phyloP scores from a whole-genome alignment of 2,113 vertebrate species.

The Calyptommatus sinebrachiatus region DNA sequence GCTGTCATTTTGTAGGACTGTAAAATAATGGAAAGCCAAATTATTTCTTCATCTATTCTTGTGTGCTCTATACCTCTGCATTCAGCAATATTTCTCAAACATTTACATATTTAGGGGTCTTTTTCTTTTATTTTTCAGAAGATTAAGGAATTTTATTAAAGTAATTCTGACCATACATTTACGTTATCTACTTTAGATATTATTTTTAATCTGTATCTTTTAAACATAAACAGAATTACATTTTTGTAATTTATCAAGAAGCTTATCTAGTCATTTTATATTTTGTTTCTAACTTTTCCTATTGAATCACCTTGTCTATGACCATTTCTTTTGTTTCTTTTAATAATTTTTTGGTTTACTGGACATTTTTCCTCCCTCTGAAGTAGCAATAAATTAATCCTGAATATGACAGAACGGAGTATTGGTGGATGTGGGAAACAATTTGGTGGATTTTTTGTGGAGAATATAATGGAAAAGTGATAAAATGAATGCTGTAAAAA shows the following conservation, averaged over 20 bases:
- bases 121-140: no score
- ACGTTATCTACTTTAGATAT: not conserved
- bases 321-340: constrained; percentile 3
- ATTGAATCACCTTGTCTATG: not conserved
- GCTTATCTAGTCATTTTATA: not conserved
- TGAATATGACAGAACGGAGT: not conserved
- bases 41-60: no score
- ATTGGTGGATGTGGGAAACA: not conserved
- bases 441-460: not conserved
- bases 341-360: not conserved
- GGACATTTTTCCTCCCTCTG: not conserved
- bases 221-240: not conserved
- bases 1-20: no score
- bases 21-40: no score
- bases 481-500: constrained; percentile 8
- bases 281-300: not conserved
- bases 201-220: not conserved
- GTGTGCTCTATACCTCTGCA: no score
- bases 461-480: constrained; percentile 2
- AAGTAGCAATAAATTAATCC: fast-evolving
- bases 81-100: no score
- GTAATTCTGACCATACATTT: no score
- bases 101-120: no score
- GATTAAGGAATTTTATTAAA: no score
- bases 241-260: not conserved